These are phyloP conservation scores for Phalloptychus januarius DNA, from an alignment of 2,797 vertebrate species.

Conservation along the genomic window DNA sequence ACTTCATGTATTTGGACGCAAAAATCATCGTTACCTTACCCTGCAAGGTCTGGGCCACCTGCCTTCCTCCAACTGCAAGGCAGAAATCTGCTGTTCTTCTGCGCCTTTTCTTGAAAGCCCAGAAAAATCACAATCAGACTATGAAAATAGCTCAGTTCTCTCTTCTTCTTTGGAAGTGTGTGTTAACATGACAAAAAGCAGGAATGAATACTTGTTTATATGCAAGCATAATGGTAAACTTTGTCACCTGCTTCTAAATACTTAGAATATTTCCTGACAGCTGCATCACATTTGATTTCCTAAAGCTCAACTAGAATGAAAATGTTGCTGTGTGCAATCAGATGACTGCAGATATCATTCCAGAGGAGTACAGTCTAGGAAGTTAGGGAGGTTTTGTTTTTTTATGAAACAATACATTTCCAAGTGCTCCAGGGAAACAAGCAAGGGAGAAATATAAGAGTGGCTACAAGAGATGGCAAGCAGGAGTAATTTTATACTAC, in stretches of 20 bases:
- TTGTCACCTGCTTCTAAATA: constrained; percentile 40
- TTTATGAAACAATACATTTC: constrained; percentile 34
- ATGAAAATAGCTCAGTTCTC: too few relatives aligned
- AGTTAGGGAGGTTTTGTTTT: constrained; percentile 23
- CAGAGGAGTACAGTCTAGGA: constrained; percentile 33
- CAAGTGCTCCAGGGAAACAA: constrained; percentile 42
- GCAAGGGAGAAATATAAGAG: constrained; percentile 23
- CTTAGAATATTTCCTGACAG: constrained; percentile 35
- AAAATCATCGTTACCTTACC: too few relatives aligned
- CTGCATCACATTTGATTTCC: constrained; percentile 45
- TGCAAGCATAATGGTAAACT: constrained; percentile 37
- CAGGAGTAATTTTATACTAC: constrained; percentile 32
- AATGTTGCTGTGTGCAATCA: constrained; percentile 44
- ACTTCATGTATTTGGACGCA: too few relatives aligned
- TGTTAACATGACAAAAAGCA: background rate
- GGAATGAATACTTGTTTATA: constrained; percentile 17
- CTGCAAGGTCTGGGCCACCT: too few relatives aligned
- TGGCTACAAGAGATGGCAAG: constrained; percentile 31
- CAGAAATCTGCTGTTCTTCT: too few relatives aligned
- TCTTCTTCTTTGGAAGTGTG: background rate
- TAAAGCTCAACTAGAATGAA: constrained; percentile 44
- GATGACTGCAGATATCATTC: constrained; percentile 42
- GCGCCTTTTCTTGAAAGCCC: too few relatives aligned
- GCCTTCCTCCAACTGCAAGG: too few relatives aligned
- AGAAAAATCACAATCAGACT: too few relatives aligned